Conservation (phyloP, 2,113 vertebrate genomes). For the Thunnus maccoyii region DNA sequence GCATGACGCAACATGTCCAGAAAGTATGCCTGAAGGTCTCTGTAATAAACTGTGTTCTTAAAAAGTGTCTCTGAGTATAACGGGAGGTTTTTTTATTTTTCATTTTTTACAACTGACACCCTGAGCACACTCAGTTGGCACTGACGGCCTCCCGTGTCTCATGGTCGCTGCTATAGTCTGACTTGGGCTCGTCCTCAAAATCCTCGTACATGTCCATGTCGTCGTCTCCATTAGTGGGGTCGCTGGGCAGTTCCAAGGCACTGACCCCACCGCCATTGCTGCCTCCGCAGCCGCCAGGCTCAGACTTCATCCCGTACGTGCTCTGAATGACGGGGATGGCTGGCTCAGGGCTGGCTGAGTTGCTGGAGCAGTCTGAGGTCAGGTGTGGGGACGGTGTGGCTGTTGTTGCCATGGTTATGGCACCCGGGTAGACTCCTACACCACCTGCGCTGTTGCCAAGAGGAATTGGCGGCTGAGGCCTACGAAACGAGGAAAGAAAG, state of each 20-base stretch:
- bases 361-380: conserved; percentile 99
- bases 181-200: conserved; percentile 98
- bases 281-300: conserved; percentile 73
- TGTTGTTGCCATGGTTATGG: conserved; percentile 93
- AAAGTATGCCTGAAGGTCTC: conserved; percentile 54
- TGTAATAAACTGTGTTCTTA: conserved; percentile 61
- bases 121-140: conserved; percentile 90
- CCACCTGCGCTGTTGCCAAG: conserved; percentile 92
- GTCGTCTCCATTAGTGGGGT: conserved; percentile 93
- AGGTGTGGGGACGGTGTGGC: conserved; percentile 94
- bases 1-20: conserved; percentile 48
- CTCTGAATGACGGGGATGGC: conserved; percentile 97
- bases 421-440: conserved; percentile 95
- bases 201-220: conserved; percentile 99
- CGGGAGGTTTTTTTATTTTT: conserved; percentile 23
- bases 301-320: conserved; percentile 93
- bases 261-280: conserved; percentile 59
- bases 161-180: conserved; percentile 99
- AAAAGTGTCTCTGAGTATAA: conserved; percentile 60
- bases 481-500: conserved; percentile 66
- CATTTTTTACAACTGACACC: conserved; percentile 13
- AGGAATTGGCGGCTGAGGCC: conserved; percentile 95
- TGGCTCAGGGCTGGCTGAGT: conserved; percentile 96
- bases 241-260: conserved; percentile 87
- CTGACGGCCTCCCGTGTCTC: conserved; percentile 94